A percentile compares a stretch with the other conserved stretches of the same genome.
phyloP scores from a whole-genome alignment of 2,888 invertebrate species.

The Diloba caeruleocephala region DNA sequence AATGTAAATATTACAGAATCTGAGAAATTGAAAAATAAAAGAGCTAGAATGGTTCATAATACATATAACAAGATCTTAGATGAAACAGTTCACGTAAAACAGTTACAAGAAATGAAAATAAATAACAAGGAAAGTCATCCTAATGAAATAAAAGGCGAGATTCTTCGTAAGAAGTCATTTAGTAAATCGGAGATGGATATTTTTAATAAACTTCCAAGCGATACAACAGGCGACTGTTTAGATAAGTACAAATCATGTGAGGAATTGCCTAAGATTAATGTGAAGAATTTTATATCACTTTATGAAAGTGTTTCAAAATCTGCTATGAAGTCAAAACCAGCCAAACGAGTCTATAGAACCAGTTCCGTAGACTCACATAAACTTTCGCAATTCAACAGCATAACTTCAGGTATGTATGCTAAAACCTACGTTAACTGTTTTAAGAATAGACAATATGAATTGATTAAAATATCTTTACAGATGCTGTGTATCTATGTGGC shows the following conservation, averaged over 20 bases:
- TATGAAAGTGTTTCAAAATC: conserved; percentile 80
- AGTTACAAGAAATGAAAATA: conserved; percentile 31
- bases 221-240: conserved; percentile 65
- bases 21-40: conserved; percentile 64
- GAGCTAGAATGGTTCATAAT: conserved; percentile 62
- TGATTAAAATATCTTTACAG: conserved; percentile 52
- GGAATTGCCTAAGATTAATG: conserved; percentile 81
- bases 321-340: conserved; percentile 58
- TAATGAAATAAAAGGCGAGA: conserved; percentile 27
- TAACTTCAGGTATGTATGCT: conserved; percentile 70
- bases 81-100: conserved; percentile 49
- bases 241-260: conserved; percentile 83
- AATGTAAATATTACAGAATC: conserved; percentile 34
- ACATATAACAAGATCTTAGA: conserved; percentile 67
- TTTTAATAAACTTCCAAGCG: conserved; percentile 74
- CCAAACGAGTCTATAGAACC: conserved; percentile 59
- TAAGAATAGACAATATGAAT: background rate
- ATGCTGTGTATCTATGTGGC: conserved; percentile 61
- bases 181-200: conserved; percentile 87
- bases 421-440: background rate
- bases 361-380: conserved; percentile 65
- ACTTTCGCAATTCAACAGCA: conserved; percentile 63
- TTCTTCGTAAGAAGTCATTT: conserved; percentile 73
- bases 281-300: conserved; percentile 80
- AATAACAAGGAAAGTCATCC: conserved; percentile 51